Conservation (phyloP, 2,888 invertebrate species). For the Eutolmus rufibarbis region DNA sequence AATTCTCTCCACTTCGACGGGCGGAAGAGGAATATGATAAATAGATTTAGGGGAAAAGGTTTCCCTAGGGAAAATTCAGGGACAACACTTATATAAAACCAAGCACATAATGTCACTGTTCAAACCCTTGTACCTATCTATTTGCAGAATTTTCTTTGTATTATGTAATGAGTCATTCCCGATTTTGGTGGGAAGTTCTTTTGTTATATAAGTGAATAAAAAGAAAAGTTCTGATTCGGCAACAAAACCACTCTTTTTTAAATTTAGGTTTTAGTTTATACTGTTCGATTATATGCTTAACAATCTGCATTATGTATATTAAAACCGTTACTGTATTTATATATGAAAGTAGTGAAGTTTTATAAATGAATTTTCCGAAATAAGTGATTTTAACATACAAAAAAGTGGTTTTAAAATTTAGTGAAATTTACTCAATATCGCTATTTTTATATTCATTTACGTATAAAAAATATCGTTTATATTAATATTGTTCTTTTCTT, state of each 20-base stretch:
- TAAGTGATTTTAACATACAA: background rate
- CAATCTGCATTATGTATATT: background rate
- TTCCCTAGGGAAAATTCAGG: background rate
- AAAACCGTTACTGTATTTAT: background rate
- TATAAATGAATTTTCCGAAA: background rate
- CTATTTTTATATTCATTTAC: no score
- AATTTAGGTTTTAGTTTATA: background rate
- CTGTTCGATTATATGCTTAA: background rate
- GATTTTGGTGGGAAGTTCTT: conserved; percentile 19
- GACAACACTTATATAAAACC: background rate
- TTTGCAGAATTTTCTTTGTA: background rate
- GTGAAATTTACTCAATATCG: no score
- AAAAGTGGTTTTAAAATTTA: no score
- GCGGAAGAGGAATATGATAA: background rate
- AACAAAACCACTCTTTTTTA: background rate
- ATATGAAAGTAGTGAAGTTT: background rate
- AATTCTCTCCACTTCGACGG: background rate
- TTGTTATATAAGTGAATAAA: background rate
- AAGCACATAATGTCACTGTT: background rate
- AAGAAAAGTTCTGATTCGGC: background rate
- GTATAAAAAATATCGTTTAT: no score
- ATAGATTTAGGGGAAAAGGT: background rate
- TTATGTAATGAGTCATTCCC: conserved; percentile 7
- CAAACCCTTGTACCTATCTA: background rate
- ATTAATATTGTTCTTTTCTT: no score